These are phyloP conservation scores for Accipiter cooperii DNA, from an alignment of 2,113 vertebrate species.

Conservation along the genomic window DNA sequence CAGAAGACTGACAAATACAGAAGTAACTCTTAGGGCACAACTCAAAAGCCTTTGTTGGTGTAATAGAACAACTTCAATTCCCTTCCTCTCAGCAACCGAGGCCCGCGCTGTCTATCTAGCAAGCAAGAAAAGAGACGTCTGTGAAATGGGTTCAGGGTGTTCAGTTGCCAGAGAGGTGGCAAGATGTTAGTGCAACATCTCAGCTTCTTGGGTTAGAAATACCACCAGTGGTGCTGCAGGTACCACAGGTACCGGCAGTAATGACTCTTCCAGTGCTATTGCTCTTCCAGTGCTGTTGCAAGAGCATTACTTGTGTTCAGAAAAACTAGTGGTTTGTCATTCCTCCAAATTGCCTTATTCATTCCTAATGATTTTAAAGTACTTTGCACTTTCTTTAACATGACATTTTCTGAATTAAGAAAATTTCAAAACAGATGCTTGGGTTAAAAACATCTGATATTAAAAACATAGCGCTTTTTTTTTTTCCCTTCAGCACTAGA, in stretches of 20 bases:
- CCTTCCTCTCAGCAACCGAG: not conserved
- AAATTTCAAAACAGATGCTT: slow-evolving; percentile 65
- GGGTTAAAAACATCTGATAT: slow-evolving; percentile 66
- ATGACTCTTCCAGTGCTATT: not conserved
- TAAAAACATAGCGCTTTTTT: slow-evolving; percentile 25
- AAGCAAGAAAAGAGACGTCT: not conserved
- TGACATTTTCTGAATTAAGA: slow-evolving; percentile 66
- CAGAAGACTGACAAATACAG: not conserved
- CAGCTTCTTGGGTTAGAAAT: not conserved
- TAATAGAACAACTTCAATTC: not conserved
- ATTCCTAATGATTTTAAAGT: slow-evolving; percentile 65
- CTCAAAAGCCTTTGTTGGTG: not conserved
- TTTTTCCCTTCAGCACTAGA: slow-evolving; percentile 37
- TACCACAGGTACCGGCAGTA: not conserved
- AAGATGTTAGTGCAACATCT: not conserved
- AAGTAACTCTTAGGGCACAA: not conserved
- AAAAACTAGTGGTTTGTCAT: not conserved
- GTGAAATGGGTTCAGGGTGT: not conserved
- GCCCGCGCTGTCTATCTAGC: not conserved
- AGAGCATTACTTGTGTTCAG: not conserved
- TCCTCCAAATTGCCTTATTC: slow-evolving; percentile 29
- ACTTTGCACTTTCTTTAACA: slow-evolving; percentile 65
- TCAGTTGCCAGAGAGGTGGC: not conserved
- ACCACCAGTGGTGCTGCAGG: not conserved
- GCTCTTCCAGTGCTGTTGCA: not conserved